Evolutionary conservation across 2,797 vertebrate genomes (phyloP).

Genomic region (Margarornis squamiger): DNA sequence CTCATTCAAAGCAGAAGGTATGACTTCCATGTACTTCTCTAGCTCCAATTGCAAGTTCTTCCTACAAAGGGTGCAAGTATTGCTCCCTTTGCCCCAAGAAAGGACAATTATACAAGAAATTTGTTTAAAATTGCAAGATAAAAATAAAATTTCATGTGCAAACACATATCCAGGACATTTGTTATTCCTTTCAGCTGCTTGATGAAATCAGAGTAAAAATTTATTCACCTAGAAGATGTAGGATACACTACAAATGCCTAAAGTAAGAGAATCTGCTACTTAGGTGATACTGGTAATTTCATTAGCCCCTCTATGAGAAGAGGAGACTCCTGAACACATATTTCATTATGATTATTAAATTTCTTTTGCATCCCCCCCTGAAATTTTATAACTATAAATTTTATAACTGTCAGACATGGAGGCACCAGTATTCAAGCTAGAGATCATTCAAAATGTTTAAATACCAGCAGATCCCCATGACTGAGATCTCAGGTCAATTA

Average conservation of each 20-base stretch:
- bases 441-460: neutral
- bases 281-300: neutral
- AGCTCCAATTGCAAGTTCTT: neutral
- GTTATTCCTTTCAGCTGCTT: neutral
- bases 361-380: neutral
- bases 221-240: neutral
- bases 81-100: neutral
- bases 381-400: neutral
- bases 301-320: neutral
- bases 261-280: neutral
- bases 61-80: neutral
- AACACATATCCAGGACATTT: neutral
- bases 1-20: neutral
- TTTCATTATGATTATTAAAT: neutral
- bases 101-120: neutral
- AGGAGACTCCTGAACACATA: neutral
- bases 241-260: neutral
- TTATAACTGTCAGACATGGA: neutral
- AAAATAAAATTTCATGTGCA: neutral
- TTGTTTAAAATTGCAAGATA: neutral
- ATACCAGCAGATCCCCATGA: neutral
- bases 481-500: neutral
- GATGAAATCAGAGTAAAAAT: neutral
- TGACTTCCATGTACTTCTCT: neutral
- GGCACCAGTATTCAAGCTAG: neutral